Evolutionary conservation across 2,113 vertebrate species (phyloP), one percentile per base, ranked within the genome.

Genomic region (Genyomyrus donnyi): DNA sequence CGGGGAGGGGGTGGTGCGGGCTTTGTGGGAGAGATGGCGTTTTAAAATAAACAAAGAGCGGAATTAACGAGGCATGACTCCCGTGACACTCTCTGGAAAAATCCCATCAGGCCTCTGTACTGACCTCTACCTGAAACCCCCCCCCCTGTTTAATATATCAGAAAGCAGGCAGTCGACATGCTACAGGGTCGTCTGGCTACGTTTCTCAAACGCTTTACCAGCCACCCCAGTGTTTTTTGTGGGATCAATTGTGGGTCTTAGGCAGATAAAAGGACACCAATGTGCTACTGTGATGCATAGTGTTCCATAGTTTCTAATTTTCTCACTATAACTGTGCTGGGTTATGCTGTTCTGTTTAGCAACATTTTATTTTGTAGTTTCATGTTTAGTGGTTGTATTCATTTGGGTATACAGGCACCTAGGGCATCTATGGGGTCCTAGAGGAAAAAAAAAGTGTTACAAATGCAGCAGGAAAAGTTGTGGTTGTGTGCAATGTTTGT

Each of bases 111-210:
- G 48, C 85, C 13, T 87, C 85, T 17, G 50, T 31, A 87, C 49
- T 53, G 85, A 87, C 85, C 27, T 53, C 50, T 52, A 87, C 85
- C 85, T 53, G 50, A 87, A 87, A 87, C 27, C 13, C n/a, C 10
- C 17, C 13, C 50, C 3, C 50, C 50, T 4, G 4, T 53, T 87
- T 53, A 87, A 87, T 87, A 48, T 85, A 53, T 50, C 27, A 39
- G 5, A 56, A 56, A n/a, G 45, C 85, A 86, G 45, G 45, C 58
- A n/a, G n/a, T 27, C n/a, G 11, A 50, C 84, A 50, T 13, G 45
- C 83, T 46, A 48, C 39, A 48, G 19, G 21, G 6, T 48, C 6
- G 24, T 46, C 24, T 3, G 2, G 7, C 42, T 66, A 31, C 8
- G 21, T 84, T 84, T 11, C 39, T 84, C 80, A 84, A 46, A 21